Evolutionary conservation across 1,140 invertebrate species (phyloP).

Genomic region (Marisa cornuarietis): DNA sequence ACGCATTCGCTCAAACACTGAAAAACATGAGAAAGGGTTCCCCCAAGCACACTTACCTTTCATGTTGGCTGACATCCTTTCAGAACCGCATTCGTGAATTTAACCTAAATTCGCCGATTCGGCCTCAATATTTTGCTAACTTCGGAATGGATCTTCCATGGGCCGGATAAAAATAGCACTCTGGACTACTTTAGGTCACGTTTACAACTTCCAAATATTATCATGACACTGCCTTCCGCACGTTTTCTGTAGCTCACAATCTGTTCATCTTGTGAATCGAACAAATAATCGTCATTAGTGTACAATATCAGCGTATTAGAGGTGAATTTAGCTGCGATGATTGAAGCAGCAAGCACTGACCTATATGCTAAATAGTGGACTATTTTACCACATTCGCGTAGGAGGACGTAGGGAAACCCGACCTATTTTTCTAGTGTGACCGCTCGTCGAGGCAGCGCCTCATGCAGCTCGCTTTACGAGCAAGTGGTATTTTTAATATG

Average conservation of each 20-base stretch:
- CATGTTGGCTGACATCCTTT: slow-evolving; percentile 42
- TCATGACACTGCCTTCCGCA: slow-evolving; percentile 20
- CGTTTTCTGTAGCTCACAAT: background rate
- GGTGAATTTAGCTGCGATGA: background rate
- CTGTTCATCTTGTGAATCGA: too few species aligned
- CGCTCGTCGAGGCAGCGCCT: slow-evolving; percentile 13
- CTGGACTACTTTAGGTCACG: slow-evolving; percentile 29
- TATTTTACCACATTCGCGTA: slow-evolving; percentile 21
- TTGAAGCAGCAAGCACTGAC: slow-evolving; percentile 17
- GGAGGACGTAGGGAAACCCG: slow-evolving; percentile 27
- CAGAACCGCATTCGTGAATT: slow-evolving; percentile 42
- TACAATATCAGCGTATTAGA: background rate
- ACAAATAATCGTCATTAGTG: too few species aligned
- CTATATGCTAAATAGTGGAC: slow-evolving; percentile 26
- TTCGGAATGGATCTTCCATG: slow-evolving; percentile 22
- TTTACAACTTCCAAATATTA: slow-evolving; percentile 22
- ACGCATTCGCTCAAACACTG: background rate
- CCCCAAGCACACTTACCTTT: slow-evolving; percentile 39
- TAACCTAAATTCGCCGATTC: slow-evolving; percentile 42
- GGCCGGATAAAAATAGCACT: slow-evolving; percentile 23
- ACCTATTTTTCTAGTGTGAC: slow-evolving; percentile 26
- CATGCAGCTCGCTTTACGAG: slow-evolving; percentile 1
- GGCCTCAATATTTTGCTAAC: slow-evolving; percentile 37
- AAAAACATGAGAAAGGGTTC: slow-evolving; percentile 9
- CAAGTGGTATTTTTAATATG: too few species aligned